Percentiles rank a stretch among this genome's conserved stretches.
These are phyloP conservation scores for Scaptomyza hsui DNA, from an alignment of 1,140 invertebrate species.

Conservation along the genomic window DNA sequence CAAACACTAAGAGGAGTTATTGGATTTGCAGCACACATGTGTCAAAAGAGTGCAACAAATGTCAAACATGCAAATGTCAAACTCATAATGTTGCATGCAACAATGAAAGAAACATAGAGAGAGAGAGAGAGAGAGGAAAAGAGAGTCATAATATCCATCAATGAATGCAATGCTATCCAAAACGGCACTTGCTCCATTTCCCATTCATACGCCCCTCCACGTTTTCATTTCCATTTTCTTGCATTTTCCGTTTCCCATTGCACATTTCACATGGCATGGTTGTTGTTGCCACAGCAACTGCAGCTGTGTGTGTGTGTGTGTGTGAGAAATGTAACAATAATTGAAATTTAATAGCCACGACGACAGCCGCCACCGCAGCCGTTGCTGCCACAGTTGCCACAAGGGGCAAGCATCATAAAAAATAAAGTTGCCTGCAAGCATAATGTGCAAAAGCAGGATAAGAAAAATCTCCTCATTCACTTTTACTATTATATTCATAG, in stretches of 20 bases:
- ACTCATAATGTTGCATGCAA: slow-evolving; percentile 7
- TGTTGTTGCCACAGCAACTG: slow-evolving; percentile 24
- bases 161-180: slow-evolving; percentile 38
- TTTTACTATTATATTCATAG: slow-evolving; percentile 81
- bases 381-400: slow-evolving; percentile 43
- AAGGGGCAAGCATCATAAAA: slow-evolving; percentile 45
- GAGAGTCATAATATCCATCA: slow-evolving; percentile 19
- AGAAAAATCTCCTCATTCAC: slow-evolving; percentile 73
- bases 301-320: slow-evolving; percentile 44
- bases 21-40: not conserved
- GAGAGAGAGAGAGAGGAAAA: not conserved
- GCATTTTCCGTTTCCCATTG: slow-evolving; percentile 55
- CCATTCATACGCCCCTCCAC: slow-evolving; percentile 32
- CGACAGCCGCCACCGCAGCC: slow-evolving; percentile 49
- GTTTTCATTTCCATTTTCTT: slow-evolving; percentile 54
- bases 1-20: not conserved
- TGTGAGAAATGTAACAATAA: slow-evolving; percentile 81
- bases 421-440: slow-evolving; percentile 16
- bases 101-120: not conserved
- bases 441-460: slow-evolving; percentile 8
- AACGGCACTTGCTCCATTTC: slow-evolving; percentile 52
- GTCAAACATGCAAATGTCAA: slow-evolving; percentile 36
- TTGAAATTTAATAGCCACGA: slow-evolving; percentile 79
- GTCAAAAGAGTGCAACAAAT: not conserved
- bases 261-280: slow-evolving; percentile 36